Conservation (phyloP, 92 coral and sea anemone species). For the Meandrina meandrites region DNA sequence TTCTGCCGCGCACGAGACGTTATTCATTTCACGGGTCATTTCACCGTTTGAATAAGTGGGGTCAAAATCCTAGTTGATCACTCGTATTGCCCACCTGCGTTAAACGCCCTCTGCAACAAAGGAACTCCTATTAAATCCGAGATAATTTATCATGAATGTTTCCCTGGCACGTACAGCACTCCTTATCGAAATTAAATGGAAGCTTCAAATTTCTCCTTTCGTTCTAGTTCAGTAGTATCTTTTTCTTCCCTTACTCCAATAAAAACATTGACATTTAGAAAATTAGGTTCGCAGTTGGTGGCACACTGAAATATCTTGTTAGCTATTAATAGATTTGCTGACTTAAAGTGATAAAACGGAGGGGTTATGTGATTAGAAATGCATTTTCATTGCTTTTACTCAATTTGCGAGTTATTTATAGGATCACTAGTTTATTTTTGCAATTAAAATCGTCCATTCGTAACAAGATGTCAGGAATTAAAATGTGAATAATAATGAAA, state of each 20-base stretch:
- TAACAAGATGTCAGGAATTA: background rate
- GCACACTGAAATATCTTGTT: background rate
- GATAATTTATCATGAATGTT: background rate
- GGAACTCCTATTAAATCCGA: background rate
- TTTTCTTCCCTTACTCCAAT: background rate
- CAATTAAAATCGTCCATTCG: background rate
- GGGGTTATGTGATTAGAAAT: background rate
- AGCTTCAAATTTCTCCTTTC: background rate
- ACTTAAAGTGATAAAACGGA: background rate
- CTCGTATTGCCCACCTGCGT: constrained; percentile 25
- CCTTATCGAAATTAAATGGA: background rate
- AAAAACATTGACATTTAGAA: constrained; percentile 16
- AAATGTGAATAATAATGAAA: background rate
- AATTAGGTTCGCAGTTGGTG: constrained; percentile 23
- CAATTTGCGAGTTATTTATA: background rate
- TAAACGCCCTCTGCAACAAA: constrained; percentile 3
- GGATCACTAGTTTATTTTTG: background rate
- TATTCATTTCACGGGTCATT: constrained; percentile 33
- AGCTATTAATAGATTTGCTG: constrained; percentile 15
- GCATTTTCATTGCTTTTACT: background rate
- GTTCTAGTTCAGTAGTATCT: background rate
- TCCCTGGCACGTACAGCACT: background rate
- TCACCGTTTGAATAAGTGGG: constrained; percentile 21
- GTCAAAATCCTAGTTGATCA: constrained; percentile 16
- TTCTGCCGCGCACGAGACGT: background rate